Percentiles rank a stretch among this genome's conserved stretches.
Evolutionary conservation across 1,140 invertebrate genomes (phyloP).

Genomic region (Trypoxylus dichotomus): DNA sequence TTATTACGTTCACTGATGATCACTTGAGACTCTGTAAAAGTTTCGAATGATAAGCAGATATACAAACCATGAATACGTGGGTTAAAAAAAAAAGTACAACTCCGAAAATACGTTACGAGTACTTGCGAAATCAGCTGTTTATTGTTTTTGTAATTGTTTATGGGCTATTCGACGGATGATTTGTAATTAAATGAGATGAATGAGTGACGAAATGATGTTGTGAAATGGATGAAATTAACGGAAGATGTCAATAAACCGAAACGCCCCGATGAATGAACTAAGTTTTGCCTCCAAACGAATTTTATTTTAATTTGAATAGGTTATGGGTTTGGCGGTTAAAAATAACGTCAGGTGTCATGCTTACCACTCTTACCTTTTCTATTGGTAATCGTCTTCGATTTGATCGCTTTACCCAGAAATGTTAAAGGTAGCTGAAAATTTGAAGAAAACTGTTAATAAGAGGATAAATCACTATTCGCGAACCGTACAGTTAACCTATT

Average conservation of each 20-base stretch:
- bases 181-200: constrained; percentile 4
- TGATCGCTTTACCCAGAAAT: neutral
- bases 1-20: neutral
- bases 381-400: neutral
- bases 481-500: constrained; percentile 16
- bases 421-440: neutral
- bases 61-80: neutral
- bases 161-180: neutral
- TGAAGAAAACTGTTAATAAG: neutral
- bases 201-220: constrained; percentile 12
- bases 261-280: constrained; percentile 19
- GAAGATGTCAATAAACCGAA: constrained; percentile 18
- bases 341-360: neutral
- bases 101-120: neutral
- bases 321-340: constrained; percentile 15
- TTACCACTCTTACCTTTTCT: constrained; percentile 4
- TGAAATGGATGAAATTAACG: constrained; percentile 15
- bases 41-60: neutral
- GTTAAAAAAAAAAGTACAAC: neutral
- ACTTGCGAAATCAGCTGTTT: constrained; percentile 8
- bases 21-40: neutral
- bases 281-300: constrained; percentile 11
- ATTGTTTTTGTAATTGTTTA: neutral
- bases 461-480: neutral
- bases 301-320: constrained; percentile 16